Evolutionary conservation across 2,113 vertebrate species (phyloP).

Genomic region (Lates calcarifer): DNA sequence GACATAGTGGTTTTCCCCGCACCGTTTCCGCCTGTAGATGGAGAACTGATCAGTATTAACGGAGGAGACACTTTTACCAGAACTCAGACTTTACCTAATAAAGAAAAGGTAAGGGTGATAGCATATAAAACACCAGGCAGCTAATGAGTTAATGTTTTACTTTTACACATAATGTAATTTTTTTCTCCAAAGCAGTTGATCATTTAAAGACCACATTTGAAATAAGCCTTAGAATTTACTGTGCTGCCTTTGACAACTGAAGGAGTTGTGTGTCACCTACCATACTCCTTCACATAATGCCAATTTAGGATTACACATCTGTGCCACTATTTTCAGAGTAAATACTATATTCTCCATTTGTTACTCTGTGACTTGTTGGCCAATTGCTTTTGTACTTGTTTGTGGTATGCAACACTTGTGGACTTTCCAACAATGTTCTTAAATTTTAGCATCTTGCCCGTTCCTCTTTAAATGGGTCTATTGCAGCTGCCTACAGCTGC

Average conservation of each 20-base stretch:
- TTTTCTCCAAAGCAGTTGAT: neutral
- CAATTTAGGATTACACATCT: neutral
- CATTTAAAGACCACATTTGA: neutral
- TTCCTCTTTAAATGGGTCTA: neutral
- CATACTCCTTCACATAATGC: neutral
- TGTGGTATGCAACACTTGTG: neutral
- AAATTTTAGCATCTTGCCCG: neutral
- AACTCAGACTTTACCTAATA: constrained; percentile 76
- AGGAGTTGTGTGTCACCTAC: neutral
- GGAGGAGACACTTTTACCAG: constrained; percentile 73
- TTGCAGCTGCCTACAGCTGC: neutral
- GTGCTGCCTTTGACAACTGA: neutral
- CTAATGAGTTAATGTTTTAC: neutral
- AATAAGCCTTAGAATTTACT: neutral
- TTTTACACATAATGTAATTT: neutral
- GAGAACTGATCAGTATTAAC: constrained; percentile 78
- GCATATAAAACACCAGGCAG: neutral
- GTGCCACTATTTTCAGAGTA: neutral
- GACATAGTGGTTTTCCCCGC: constrained; percentile 77
- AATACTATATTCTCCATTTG: neutral
- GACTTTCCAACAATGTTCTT: neutral
- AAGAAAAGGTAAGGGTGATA: constrained; percentile 68
- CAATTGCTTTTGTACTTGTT: neutral
- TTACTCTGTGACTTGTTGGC: neutral
- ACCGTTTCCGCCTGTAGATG: constrained; percentile 65